phyloP scores from a whole-genome alignment of 1,140 invertebrate species.

The Liolophura sinensis region DNA sequence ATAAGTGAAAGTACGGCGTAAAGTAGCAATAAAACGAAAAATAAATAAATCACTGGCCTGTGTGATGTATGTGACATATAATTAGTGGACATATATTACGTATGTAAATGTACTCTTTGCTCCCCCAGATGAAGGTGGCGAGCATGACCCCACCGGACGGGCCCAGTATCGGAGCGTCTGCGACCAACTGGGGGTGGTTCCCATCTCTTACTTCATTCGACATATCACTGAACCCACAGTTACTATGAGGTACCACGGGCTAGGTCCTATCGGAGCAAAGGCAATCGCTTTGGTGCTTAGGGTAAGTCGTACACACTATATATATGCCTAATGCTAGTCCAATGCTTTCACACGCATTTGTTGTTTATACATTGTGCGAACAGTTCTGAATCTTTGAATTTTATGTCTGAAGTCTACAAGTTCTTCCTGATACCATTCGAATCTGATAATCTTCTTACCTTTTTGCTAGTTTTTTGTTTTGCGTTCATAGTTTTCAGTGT shows the following conservation, averaged over 20 bases:
- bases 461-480: too few relatives aligned
- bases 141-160: conserved; percentile 32
- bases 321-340: too few relatives aligned
- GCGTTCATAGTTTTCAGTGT: too few relatives aligned
- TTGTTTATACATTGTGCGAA: too few relatives aligned
- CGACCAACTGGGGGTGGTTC: conserved; percentile 48
- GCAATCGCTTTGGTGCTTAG: conserved; percentile 54
- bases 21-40: not conserved
- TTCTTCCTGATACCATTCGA: too few relatives aligned
- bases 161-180: conserved; percentile 47
- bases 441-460: too few relatives aligned
- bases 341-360: too few relatives aligned
- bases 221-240: conserved; percentile 49
- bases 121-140: conserved; percentile 21
- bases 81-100: not conserved
- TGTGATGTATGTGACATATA: not conserved
- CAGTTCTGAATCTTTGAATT: too few relatives aligned
- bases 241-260: conserved; percentile 53
- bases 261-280: conserved; percentile 44
- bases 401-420: too few relatives aligned
- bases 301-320: conserved; percentile 29
- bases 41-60: not conserved
- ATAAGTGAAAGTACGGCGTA: too few relatives aligned
- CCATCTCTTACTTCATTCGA: conserved; percentile 52
- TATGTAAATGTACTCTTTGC: not conserved